Evolutionary conservation across 2,797 vertebrate genomes (phyloP).

Genomic region (Labroides dimidiatus): DNA sequence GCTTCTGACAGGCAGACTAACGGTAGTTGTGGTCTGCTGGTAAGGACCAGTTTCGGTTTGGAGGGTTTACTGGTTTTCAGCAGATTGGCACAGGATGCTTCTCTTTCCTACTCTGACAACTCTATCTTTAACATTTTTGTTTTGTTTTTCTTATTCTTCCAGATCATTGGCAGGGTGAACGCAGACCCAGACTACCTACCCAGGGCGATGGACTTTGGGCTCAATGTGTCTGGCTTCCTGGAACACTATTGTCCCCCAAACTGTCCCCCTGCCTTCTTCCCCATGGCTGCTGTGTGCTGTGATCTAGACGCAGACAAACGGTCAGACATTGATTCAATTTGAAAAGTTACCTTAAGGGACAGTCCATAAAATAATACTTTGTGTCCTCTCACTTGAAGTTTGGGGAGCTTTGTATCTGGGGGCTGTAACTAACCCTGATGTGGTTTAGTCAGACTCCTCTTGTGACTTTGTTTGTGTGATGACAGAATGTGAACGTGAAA

Average conservation of each 20-base stretch:
- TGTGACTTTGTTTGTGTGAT: neutral
- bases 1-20: slow-evolving; percentile 40
- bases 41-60: slow-evolving; percentile 32
- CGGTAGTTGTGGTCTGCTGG: slow-evolving; percentile 49
- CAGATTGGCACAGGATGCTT: slow-evolving; percentile 10
- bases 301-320: slow-evolving; percentile 96
- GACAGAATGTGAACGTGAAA: neutral
- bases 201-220: slow-evolving; percentile 92
- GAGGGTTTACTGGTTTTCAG: slow-evolving; percentile 47
- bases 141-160: slow-evolving; percentile 20
- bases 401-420: neutral
- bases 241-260: slow-evolving; percentile 91
- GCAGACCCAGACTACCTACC: slow-evolving; percentile 98
- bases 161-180: slow-evolving; percentile 97
- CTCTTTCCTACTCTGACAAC: neutral
- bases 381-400: neutral
- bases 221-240: slow-evolving; percentile 94
- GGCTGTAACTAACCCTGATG: neutral
- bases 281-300: slow-evolving; percentile 93
- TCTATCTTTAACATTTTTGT: slow-evolving; percentile 26
- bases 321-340: slow-evolving; percentile 75
- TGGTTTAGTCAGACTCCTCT: neutral
- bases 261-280: slow-evolving; percentile 93
- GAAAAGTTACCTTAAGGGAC: slow-evolving; percentile 13
- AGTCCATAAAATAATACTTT: slow-evolving; percentile 2